Base-by-base conservation (phyloP, 1,140 invertebrate species). In the Papilio dardanus region DNA sequence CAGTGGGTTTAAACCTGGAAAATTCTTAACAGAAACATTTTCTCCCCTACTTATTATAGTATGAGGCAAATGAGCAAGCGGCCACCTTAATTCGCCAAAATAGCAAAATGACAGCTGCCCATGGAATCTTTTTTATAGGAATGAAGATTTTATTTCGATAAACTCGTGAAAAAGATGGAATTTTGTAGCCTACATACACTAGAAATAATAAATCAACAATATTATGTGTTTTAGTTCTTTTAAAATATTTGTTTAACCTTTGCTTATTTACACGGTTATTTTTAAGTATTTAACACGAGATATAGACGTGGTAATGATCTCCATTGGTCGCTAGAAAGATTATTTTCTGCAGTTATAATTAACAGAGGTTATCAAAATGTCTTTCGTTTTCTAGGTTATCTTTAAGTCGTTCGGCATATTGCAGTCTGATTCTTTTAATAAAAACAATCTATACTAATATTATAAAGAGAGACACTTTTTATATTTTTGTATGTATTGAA, bases 351-450 rank as follows among this genome's bases (percentile, higher is more conserved):
- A n/a, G n/a, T 40, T 24, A 35, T 33, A 35, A 24, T 21, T 24
- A 68, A 35, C 31, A 68, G 24, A 68, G 66, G 66, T 68, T 68
- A 68, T 68, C 33, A 68, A 68, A n/a, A 68, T 19, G n/a, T 24
- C 35, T 37, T 12, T 40, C 19, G 21, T 37, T 33, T 67, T 58
- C 21, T 28, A 58, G 54, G 54, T 58, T 58, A 58, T 58, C 54
- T 28, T 58, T 30, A 58, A 58, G 21, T 58, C 7, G 50, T 21
- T 54, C 54, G 8, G 2, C 19, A n/a, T 21, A 24, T 10, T 54
- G 8, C 19, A 54, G 54, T 58, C 10, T 28, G 24, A 24, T 54
- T 54, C 19, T 54, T 58, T 54, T 54, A 54, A 24, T 24, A 19
- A 54, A 7, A 54, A 24, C 19, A 54, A 54, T 24, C 21, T 21